Conservation (phyloP, 2,113 vertebrate species). For the Neolamprologus modestus region DNA sequence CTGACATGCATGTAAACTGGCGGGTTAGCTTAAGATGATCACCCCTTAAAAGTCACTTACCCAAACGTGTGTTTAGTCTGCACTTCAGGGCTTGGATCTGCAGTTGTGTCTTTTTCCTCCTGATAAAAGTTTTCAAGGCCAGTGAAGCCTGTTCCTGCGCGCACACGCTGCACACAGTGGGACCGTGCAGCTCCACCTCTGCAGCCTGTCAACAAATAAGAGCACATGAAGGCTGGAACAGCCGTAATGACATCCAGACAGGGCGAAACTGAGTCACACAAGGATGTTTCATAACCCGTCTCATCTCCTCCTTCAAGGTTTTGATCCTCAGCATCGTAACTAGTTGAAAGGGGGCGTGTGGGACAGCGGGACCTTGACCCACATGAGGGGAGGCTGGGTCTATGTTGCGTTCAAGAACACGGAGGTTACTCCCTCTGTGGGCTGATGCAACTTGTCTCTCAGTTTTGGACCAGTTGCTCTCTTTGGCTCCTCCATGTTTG, state of each 20-base stretch:
- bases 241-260: background rate
- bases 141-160: constrained; percentile 51
- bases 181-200: constrained; percentile 44
- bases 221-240: background rate
- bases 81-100: constrained; percentile 44
- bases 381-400: background rate
- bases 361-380: background rate
- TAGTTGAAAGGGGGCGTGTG: constrained; percentile 42
- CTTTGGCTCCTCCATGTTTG: background rate
- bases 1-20: background rate
- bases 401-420: background rate
- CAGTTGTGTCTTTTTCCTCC: constrained; percentile 61
- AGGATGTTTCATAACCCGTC: constrained; percentile 40
- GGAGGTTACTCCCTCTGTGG: background rate
- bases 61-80: constrained; percentile 61
- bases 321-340: constrained; percentile 49
- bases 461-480: background rate
- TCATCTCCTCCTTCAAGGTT: constrained; percentile 41
- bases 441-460: background rate
- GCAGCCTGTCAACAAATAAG: constrained; percentile 29
- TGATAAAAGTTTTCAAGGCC: constrained; percentile 68
- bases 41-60: constrained; percentile 27
- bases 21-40: background rate
- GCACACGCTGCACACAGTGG: constrained; percentile 54
- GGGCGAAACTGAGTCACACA: background rate